Evolutionary conservation across 2,797 vertebrate species (phyloP), one percentile per base, ranked within the genome.

Genomic region (Myotis planiceps): DNA sequence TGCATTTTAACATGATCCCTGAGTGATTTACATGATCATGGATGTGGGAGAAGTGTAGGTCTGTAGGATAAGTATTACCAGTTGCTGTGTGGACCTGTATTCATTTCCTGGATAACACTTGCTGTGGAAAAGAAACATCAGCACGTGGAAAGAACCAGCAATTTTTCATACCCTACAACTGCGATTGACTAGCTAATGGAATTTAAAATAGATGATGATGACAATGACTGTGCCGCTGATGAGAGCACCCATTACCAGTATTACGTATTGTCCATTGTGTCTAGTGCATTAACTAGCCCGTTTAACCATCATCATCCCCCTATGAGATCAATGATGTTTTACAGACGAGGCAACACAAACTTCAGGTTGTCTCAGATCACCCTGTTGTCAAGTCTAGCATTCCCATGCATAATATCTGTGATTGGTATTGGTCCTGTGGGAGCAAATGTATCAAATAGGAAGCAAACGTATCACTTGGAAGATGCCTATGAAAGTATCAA

Each of bases 101-200:
- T 47, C 42, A 21, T 90, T 84, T 94, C 65, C 14, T 60, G 29
- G 23, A n/a, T 29, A 83, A 19, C 34, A 58, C 75, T 81, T 92
- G 29, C 29, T 49, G 37, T 90, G 63, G 53, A 76, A 95, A 83
- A 63, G 12, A 80, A 95, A 76, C 87, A 86, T 65, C 19, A 69
- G 16, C 29, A 60, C 18, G 6, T 49, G 42, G 78, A 55, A 76
- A 66, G n/a, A 79, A 51, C 12, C 14, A 68, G 63, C 19, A 42
- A 18, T 29, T 78, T 87, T 81, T 81, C 6, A 32, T n/a, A 53
- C 4, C 18, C 45, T 53, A 9, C 1, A 69, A 34, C 53, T 79
- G 39, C 12, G 1, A 16, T 10, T 39, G 8, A 34, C 29, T 32
- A 29, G n/a, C 47, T 39, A 55, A 39, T 3, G 15, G 15, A 85